Evolutionary conservation across 1,140 invertebrate genomes (phyloP), one percentile per base, ranked within the genome.

Genomic region (Bombus cullumanus): DNA sequence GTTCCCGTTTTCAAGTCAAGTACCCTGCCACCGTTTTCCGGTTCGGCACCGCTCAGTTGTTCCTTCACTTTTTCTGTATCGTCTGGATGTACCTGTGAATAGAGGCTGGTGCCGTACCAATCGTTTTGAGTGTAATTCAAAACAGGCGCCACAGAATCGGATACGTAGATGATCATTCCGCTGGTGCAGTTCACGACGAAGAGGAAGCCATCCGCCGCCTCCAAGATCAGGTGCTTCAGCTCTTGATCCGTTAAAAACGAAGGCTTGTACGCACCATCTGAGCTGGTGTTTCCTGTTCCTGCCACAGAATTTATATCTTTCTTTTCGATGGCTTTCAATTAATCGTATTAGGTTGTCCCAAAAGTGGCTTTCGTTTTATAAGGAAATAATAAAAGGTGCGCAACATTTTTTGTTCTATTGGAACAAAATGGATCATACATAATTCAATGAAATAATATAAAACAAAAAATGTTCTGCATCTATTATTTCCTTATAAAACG

Each of bases 181-280:
- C 98, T 98, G 94, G 99, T 99, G 96, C 99, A 99, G 89, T 98
- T 98, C 1, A 99, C 98, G 15, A 99, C 99, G 95, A 99, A 99
- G 39, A 99, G 96, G 95, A 99, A 99, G 4, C 99, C 99, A 96
- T 99, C 99, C 18, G 99, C 99, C 34, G 99, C 99, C 96, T 99
- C 99, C 74, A 99, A 95, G 87, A 99, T 99, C 80, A 99, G 96
- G 96, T 99, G 99, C 94, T 99, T 99, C 34, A 99, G 95, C 95
- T 99, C 99, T 94, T 99, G 99, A 96, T 99, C 99, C 64, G 99
- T 99, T 43, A 99, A 96, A 95, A 99, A 99, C 6, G 99, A 99
- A 25, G 99, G 99, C 95, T 99, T 99, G 94, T 99, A 99, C 2
- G 98, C 98, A 47, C 98, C 98, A 96, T 99, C 98, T 59, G 97